These are phyloP conservation scores for Epinotia brunnichana DNA, from an alignment of 2,888 invertebrate species.

Conservation along the genomic window DNA sequence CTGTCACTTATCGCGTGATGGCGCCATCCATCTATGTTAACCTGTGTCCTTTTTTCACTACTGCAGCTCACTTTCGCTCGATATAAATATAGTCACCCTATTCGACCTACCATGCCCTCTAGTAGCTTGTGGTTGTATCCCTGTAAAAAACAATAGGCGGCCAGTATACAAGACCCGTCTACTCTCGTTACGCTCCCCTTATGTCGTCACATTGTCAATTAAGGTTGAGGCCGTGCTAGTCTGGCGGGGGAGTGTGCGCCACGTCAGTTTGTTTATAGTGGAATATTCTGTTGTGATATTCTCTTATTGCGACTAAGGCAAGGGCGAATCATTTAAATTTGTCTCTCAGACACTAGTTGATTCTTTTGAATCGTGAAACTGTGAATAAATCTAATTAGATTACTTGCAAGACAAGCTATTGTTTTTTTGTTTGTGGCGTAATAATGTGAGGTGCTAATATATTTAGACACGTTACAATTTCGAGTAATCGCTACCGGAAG, in stretches of 20 bases:
- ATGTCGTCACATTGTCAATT: not conserved
- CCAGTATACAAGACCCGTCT: not conserved
- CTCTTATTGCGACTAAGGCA: constrained; percentile 14
- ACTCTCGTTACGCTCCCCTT: not conserved
- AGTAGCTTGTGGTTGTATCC: not conserved
- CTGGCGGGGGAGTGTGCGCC: constrained; percentile 17
- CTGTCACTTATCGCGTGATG: too few relatives aligned
- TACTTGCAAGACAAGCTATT: too few relatives aligned
- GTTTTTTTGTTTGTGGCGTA: not conserved
- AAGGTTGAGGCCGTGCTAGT: constrained; percentile 6
- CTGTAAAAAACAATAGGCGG: not conserved
- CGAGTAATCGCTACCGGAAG: not conserved
- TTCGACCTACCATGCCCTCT: not conserved
- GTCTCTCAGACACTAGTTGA: not conserved
- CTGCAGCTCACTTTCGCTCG: too few relatives aligned
- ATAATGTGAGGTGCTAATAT: not conserved
- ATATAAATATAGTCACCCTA: too few relatives aligned
- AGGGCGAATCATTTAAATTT: not conserved
- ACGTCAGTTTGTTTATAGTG: constrained; percentile 26
- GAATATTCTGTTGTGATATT: constrained; percentile 41
- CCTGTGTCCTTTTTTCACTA: too few relatives aligned
- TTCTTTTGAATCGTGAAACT: not conserved
- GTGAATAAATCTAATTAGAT: not conserved
- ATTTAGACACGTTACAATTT: not conserved
- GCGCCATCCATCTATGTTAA: too few relatives aligned